Evolutionary conservation across 2,797 vertebrate genomes (phyloP).

Genomic region (Eulemur albifrons): DNA sequence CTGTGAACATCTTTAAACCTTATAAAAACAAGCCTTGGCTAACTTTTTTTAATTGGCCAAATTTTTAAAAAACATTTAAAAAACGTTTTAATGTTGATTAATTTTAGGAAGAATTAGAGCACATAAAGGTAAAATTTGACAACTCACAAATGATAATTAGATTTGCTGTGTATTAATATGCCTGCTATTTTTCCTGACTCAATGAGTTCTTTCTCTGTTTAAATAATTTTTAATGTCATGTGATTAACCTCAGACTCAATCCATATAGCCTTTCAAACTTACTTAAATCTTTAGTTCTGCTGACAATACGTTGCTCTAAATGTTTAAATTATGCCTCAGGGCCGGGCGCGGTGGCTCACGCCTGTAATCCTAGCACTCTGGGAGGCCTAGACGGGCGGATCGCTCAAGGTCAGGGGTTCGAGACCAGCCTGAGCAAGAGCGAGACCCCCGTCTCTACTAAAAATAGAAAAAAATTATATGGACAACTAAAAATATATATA

Average conservation of each 20-base stretch:
- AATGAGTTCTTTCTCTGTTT: neutral
- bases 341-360: no score
- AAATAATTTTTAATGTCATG: slow-evolving; percentile 1
- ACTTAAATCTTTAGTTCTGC: slow-evolving; percentile 25
- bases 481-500: no score
- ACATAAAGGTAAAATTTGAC: slow-evolving; percentile 8
- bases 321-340: neutral
- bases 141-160: neutral
- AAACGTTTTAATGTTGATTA: neutral
- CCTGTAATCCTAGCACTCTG: no score
- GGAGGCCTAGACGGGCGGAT: no score
- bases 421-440: no score
- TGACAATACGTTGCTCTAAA: neutral
- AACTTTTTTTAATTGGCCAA: neutral
- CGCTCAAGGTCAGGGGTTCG: no score
- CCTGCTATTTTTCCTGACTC: neutral
- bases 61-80: neutral
- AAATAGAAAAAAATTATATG: no score
- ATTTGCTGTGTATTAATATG: neutral
- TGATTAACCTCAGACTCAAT: slow-evolving; percentile 14
- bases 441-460: no score
- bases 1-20: neutral
- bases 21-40: neutral
- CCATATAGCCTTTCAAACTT: neutral
- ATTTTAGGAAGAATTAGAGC: neutral